Evolutionary conservation across 2,888 invertebrate genomes (phyloP), one percentile per base, ranked within the genome.

Genomic region (Balanococcus diminutus): DNA sequence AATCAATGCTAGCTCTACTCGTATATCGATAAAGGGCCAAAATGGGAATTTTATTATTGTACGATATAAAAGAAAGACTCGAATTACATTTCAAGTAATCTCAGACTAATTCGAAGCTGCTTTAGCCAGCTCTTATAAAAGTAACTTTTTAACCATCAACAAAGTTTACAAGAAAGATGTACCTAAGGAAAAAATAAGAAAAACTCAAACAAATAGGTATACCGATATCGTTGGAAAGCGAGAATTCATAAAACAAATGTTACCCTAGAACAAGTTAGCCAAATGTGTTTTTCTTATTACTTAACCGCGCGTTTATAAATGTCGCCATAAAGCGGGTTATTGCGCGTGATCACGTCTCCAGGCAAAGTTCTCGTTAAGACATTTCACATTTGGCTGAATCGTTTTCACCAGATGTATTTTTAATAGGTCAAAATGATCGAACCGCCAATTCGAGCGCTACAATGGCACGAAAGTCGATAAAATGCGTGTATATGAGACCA

Each of bases 271-370:
- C 61, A 25, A 67, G 67, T 67, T 25, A 28, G 67, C 67, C 28
- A 67, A 67, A 67, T 67, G 67, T 67, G 6, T 67, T 67, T 67
- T 67, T 67, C 67, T 25, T 67, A 67, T 67, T 67, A 67, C 28
- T 28, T 28, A 67, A 67, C 67, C 67, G 67, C 28, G 67, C 28
- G 28, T 67, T 3, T 28, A 67, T 67, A 67, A 67, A 67, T 67
- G 67, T 67, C 67, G 67, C 31, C 28, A 67, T 67, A 28, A 67
- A 67, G 67, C 1, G 28, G 67, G 28, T 67, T 67, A 67, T 67
- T 67, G 28, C 67, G 16, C 28, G 67, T 6, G 22, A 28, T 67
- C 67, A 67, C 67, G 67, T 67, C 67, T 28, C 0, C 0, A n/a
- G 6, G 28, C 25, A 28, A 67, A 28, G 25, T 67, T 16, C 67